Percentiles rank a stretch among this genome's conserved stretches.
These are phyloP conservation scores for Conchocele bisecta DNA, from an alignment of 2,888 invertebrate species.

Conservation along the genomic window DNA sequence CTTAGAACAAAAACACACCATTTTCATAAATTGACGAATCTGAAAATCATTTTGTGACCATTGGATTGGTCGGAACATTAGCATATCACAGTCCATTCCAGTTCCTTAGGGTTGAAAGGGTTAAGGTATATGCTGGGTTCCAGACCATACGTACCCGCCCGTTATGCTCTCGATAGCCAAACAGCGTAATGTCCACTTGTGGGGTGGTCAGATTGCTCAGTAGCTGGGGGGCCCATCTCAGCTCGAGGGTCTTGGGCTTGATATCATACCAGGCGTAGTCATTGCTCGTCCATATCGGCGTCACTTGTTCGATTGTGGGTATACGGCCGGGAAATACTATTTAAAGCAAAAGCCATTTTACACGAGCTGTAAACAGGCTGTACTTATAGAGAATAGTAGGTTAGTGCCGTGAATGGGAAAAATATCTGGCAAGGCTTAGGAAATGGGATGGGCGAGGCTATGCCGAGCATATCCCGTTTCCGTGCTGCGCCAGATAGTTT, in stretches of 20 bases:
- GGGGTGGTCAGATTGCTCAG: slow-evolving; percentile 52
- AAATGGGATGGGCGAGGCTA: no score
- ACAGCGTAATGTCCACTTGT: slow-evolving; percentile 66
- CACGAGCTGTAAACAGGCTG: no score
- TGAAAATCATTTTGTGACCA: no score
- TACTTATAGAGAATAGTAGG: no score
- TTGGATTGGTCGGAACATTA: no score
- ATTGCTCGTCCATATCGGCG: neutral
- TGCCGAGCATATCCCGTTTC: no score
- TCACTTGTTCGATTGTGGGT: slow-evolving; percentile 18
- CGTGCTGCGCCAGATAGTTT: no score
- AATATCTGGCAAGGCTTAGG: no score
- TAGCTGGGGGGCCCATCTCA: slow-evolving; percentile 59
- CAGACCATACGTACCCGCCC: slow-evolving; percentile 47
- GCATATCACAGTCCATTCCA: no score
- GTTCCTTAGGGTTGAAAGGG: neutral
- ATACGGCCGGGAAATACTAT: slow-evolving; percentile 60
- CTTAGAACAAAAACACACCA: no score
- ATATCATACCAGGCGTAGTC: slow-evolving; percentile 43
- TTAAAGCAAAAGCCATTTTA: slow-evolving; percentile 1
- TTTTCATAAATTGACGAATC: no score
- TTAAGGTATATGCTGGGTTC: neutral
- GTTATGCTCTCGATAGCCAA: slow-evolving; percentile 72
- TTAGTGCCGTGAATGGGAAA: no score
- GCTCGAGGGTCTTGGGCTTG: slow-evolving; percentile 41